Conservation (phyloP, 64 coral and sea anemone genomes). For the Pocillopora damicornis region DNA sequence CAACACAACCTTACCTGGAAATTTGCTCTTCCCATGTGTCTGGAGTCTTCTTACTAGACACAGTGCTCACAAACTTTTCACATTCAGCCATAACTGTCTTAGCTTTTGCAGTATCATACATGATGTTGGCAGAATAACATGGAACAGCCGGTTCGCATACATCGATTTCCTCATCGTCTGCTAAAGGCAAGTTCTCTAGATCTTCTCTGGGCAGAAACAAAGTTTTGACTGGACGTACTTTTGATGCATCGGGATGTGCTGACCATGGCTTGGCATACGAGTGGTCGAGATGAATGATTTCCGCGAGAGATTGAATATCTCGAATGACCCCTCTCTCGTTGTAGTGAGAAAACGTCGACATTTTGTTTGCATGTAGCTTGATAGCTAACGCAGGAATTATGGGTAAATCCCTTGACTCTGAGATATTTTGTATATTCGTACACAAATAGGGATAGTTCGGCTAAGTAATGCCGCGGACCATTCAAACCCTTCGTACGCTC, state of each 20-base stretch:
- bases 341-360: conserved; percentile 30
- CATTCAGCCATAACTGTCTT: conserved; percentile 93
- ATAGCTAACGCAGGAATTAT: not conserved
- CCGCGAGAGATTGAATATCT: conserved; percentile 76
- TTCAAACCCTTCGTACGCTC: no score
- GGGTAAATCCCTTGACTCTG: not conserved
- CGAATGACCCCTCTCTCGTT: conserved; percentile 55
- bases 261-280: conserved; percentile 97
- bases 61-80: conserved; percentile 90
- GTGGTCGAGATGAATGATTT: conserved; percentile 88
- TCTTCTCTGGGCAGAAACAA: conserved; percentile 73
- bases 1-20: conserved; percentile 67
- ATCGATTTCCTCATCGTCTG: conserved; percentile 57
- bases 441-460: not conserved
- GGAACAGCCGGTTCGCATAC: conserved; percentile 56
- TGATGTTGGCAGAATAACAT: conserved; percentile 56
- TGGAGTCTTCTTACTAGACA: conserved; percentile 90
- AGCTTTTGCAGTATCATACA: conserved; percentile 89
- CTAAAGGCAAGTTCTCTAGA: conserved; percentile 8
- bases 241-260: conserved; percentile 78
- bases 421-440: not conserved
- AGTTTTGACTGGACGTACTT: conserved; percentile 85
- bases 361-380: conserved; percentile 32
- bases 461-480: not conserved
- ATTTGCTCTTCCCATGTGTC: conserved; percentile 99